phyloP scores from a whole-genome alignment of 1,140 invertebrate species.

The Ephestia elutella region DNA sequence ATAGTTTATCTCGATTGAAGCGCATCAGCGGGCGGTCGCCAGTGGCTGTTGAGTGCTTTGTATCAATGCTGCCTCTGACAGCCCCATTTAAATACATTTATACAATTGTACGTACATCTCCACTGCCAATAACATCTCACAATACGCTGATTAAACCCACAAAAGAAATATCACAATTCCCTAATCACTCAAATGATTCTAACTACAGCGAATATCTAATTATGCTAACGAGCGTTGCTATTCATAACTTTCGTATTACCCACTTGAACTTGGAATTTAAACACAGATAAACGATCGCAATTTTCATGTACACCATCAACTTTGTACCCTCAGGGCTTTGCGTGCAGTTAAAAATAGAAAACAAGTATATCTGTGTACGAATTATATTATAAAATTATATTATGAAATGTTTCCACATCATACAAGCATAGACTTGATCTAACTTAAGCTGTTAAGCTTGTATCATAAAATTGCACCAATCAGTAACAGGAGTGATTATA shows the following conservation, averaged over 20 bases:
- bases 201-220: no score
- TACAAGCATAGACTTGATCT: no score
- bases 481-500: neutral
- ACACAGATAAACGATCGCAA: neutral
- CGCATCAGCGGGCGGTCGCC: neutral
- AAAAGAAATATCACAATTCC: neutral
- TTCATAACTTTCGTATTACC: neutral
- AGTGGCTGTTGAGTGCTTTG: neutral
- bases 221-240: no score
- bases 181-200: no score
- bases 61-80: neutral
- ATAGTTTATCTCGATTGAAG: neutral
- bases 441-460: no score
- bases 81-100: neutral
- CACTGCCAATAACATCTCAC: neutral
- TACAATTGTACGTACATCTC: neutral
- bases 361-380: no score
- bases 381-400: no score
- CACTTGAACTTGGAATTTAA: neutral
- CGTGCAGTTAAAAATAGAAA: no score
- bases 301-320: neutral
- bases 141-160: neutral
- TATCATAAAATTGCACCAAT: no score
- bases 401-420: no score
- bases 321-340: neutral